These are phyloP conservation scores for Takifugu bimaculatus DNA, from an alignment of 2,113 vertebrate genomes.

Conservation along the genomic window DNA sequence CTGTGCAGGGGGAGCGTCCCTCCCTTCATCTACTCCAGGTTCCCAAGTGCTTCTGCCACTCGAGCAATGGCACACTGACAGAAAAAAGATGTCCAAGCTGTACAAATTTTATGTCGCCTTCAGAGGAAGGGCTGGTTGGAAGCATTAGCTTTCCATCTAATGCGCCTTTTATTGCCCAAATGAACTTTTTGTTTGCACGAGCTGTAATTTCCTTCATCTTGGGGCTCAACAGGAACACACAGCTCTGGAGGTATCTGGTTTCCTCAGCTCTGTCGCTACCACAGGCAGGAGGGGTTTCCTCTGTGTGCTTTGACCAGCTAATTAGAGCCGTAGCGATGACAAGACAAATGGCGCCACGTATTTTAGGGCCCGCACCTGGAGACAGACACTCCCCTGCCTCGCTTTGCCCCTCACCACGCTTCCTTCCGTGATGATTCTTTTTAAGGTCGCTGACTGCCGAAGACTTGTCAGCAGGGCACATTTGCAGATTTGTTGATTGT, in stretches of 20 bases:
- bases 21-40: slow-evolving; percentile 19
- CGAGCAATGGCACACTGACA: slow-evolving; percentile 2
- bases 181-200: background rate
- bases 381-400: background rate
- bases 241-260: slow-evolving; percentile 8
- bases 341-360: background rate
- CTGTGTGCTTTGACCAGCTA: slow-evolving; percentile 22
- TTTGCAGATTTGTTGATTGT: background rate
- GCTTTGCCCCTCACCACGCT: background rate
- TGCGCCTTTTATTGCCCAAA: slow-evolving; percentile 22
- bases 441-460: slow-evolving; percentile 45
- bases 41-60: slow-evolving; percentile 39
- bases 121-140: slow-evolving; percentile 5
- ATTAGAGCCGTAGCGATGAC: slow-evolving; percentile 32
- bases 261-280: background rate
- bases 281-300: background rate
- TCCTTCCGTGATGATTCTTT: slow-evolving; percentile 26
- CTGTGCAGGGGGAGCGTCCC: slow-evolving; percentile 21
- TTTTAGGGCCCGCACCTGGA: background rate
- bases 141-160: slow-evolving; percentile 5
- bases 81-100: background rate
- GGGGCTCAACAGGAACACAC: background rate
- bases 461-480: slow-evolving; percentile 34
- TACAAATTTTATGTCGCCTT: slow-evolving; percentile 36
- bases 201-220: background rate